Base-by-base conservation (phyloP, 2,888 invertebrate species). In the Thymelicus lineola region DNA sequence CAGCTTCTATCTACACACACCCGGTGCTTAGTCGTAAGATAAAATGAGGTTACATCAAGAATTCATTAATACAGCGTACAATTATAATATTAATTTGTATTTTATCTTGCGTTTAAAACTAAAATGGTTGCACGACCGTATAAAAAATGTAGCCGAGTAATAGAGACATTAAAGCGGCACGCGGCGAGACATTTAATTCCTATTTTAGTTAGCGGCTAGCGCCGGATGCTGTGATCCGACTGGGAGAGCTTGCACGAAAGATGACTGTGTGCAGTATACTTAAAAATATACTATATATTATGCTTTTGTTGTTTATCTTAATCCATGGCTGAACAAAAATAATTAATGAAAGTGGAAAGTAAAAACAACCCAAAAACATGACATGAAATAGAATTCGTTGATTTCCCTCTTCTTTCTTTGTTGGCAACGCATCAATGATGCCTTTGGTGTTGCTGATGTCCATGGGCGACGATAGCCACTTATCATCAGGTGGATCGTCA, bases 131-230 rank as follows among this genome's bases (percentile, higher is more conserved):
- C 12, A 53, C 20, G 53, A 20, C 5, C 12, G 20, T 53, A n/a
- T 62, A 63, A 69, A 68, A 63, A 63, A 55, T 10, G 20, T 60
- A 28, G 50, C 61, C 57, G 62, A 69, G 62, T 69, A 62, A 69
- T 69, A 63, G 57, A 69, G 68, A 69, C 48, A 48, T 69, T 69
- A 69, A 28, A 38, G 62, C 57, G 68, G 62, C 48, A 55, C 45
- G 45, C 62, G 67, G 45, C 62, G 55, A 46, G 55, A 36, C 62
- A 63, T 69, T 69, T 62, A 63, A 63, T 63, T 62, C 68, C 57
- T 63, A 48, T 69, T 69, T 69, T 36, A 36, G 35, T 36, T 5
- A 36, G 55, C 46, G 55, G 35, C 15, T 5, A 36, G 55, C 46
- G 45, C 61, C 61, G 67, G 61, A 61, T 55, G 67, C 61, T 68